Evolutionary conservation across 2,113 vertebrate genomes (phyloP).

Genomic region (Pomatostomus ruficeps): DNA sequence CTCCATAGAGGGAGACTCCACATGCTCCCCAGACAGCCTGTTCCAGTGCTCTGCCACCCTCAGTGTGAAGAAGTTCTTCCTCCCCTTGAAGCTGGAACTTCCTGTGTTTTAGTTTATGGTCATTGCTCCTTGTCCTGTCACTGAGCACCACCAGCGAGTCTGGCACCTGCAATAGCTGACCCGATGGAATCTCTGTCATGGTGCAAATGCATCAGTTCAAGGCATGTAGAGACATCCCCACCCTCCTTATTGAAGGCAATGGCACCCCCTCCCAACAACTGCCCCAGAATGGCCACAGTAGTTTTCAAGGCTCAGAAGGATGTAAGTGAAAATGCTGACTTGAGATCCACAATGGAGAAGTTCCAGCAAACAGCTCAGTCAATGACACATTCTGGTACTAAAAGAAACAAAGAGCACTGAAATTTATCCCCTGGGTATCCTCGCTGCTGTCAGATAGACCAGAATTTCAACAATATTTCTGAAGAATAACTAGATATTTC

Average conservation of each 20-base stretch:
- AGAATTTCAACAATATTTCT: constrained; percentile 21
- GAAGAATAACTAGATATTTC: constrained; percentile 16
- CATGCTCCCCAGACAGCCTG: accelerated
- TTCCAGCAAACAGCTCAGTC: neutral
- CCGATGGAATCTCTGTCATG: accelerated
- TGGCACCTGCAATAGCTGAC: neutral
- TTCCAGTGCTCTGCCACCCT: neutral
- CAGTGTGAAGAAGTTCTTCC: neutral
- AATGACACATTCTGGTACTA: neutral
- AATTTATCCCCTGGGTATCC: neutral
- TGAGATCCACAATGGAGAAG: neutral
- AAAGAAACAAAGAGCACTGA: neutral
- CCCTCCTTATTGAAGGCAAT: neutral
- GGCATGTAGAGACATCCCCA: neutral
- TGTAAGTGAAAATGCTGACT: neutral
- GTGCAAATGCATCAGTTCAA: neutral
- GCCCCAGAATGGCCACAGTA: accelerated
- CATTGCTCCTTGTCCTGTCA: neutral
- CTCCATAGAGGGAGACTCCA: neutral
- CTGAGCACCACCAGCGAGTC: neutral
- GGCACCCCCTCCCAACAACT: neutral
- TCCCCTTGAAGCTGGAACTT: neutral
- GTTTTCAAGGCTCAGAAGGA: neutral
- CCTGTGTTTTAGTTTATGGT: neutral
- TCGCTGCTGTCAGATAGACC: neutral